Base-by-base conservation (phyloP, 2,113 vertebrate species). In the Perca fluviatilis region DNA sequence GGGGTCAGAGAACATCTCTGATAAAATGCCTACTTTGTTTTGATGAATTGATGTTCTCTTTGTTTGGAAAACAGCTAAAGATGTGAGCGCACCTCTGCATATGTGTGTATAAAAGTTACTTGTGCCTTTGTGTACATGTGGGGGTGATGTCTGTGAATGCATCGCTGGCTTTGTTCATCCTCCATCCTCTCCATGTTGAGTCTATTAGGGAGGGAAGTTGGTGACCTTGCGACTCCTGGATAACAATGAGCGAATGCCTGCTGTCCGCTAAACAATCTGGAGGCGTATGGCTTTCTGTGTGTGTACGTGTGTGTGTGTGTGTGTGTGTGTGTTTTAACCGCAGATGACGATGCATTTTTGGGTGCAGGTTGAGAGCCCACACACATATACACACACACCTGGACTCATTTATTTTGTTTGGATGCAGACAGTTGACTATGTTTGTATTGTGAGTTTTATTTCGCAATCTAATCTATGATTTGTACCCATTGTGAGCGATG, bases 221-320 rank as follows among this genome's bases (percentile, higher is more conserved):
- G 90, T 91, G 90, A 93, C 92, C 93, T 92, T 91, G 80, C 64
- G 71, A 86, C 84, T 91, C 82, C 66, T 12, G 1, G 12, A 83
- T 83, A 88, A 88, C 85, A 91, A 88, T 83, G 84, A 86, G 84
- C 1, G 51, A 81, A 80, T 80, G 90, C 65, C 60, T 74, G 84
- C 66, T 87, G 88, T 85, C 88, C 88, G 87, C 81, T 89, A 85
- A 92, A 90, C 89, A 91, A 90, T 85, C 50, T 57, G 79, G 78
- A 85, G 84, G 79, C 56, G 67, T 87, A 74, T 74, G 79, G 61
- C 64, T 70, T 30, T 67, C 10, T 23, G 46, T 68, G 18, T 58
- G 33, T 56, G 75, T 40, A 53, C 19, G 51, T 62, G 60, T 23
- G 76, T 82, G 66, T 5, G 60, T 7, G 21, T 33, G 30, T 40